A percentile compares a stretch with the other conserved stretches of the same genome.
Evolutionary conservation across 2,113 vertebrate species (phyloP).

Genomic region (Pelecanus crispus): DNA sequence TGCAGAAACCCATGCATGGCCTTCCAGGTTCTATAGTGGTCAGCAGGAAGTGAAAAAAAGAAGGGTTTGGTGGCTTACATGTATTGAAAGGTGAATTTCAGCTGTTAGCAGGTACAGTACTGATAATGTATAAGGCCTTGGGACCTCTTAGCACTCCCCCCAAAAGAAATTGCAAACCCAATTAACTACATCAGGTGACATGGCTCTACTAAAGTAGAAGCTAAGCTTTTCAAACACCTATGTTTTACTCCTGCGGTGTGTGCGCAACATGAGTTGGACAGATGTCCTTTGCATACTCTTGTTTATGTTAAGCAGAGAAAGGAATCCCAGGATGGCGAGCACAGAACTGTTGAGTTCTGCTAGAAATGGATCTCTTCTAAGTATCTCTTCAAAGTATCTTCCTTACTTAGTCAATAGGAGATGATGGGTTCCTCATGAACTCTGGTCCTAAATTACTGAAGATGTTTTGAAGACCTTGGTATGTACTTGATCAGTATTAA

Average conservation of each 20-base stretch:
- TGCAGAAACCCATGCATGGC: not conserved
- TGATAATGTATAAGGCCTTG: not conserved
- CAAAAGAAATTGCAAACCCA: not conserved
- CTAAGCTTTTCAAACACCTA: not conserved
- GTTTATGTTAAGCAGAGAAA: not conserved
- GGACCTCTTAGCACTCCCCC: not conserved
- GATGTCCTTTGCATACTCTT: not conserved
- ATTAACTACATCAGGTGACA: not conserved
- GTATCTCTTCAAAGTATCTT: not conserved
- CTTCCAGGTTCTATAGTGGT: not conserved
- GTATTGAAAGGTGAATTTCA: not conserved
- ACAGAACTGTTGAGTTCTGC: not conserved
- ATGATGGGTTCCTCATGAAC: not conserved
- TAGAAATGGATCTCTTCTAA: not conserved
- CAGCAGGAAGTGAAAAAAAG: not conserved
- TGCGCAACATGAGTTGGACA: not conserved
- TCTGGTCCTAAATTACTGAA: not conserved
- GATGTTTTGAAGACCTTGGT: not conserved
- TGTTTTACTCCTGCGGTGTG: not conserved
- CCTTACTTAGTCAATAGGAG: not conserved
- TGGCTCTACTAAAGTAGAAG: not conserved
- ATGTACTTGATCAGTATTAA: not conserved
- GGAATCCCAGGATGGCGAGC: not conserved
- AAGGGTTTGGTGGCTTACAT: not conserved
- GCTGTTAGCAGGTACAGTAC: not conserved